Base-by-base conservation (phyloP, 2,888 invertebrate species). In the Odiellus spinosus region DNA sequence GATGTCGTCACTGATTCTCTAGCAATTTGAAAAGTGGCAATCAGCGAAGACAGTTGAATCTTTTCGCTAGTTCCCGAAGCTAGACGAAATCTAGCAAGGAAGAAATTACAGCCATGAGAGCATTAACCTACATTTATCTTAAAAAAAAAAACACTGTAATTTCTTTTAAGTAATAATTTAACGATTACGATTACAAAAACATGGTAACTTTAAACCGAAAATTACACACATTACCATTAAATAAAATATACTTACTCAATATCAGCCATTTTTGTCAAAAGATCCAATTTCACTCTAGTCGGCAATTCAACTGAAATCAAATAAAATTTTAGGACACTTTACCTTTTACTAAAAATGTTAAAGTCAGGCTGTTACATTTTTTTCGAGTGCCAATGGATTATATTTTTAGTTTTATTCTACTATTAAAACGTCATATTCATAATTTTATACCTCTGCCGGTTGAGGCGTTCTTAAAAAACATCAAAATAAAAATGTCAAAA, bases 11-110 rank as follows among this genome's bases (percentile, higher is more conserved):
- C 26, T 6, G 19, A 14, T 8, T 52, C 46, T 50, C 55, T 45
- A 19, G 55, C 56, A 32, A 49, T 40, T 46, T 57, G 55, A 49
- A 57, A 57, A 8, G 54, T 49, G 6, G 87, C 76, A 44, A 96
- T 77, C 44, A 98, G 72, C 0, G 88, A 78, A 46, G 86, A 80
- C 14, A 93, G 71, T 68, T 98, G 95, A 40, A 91, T 76, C 56
- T 81, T 78, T 67, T 98, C 98, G 62, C 77, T 82, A 53, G 87
- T 82, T 20, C 96, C 96, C 52, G 76, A 73, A 0, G 87, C 72
- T 32, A 96, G 70, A 33, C 90, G 74, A 62, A 80, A 77, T 52
- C 67, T 68, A 56, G 19, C 60, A 59, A 32, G 39, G 32, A 44
- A 46, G 35, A 10, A 50, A 38, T 18, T 41, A 38, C n/a, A n/a